Conservation (phyloP, 2,113 vertebrate species). For the Mixornis gularis region DNA sequence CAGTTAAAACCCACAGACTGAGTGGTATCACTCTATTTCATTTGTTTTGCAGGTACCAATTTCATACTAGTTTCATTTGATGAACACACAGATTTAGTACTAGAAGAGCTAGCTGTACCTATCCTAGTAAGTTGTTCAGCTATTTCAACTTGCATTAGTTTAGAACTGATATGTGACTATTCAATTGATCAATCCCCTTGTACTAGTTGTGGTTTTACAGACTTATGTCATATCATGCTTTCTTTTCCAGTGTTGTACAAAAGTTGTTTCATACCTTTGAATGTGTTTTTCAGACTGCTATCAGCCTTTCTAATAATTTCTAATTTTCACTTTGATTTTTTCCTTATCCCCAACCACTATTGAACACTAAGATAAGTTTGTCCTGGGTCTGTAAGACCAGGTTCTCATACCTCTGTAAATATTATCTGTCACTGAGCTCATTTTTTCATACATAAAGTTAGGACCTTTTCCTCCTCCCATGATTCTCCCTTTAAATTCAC, state of each 20-base stretch:
- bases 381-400: background rate
- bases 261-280: background rate
- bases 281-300: background rate
- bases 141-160: background rate
- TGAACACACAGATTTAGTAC: background rate
- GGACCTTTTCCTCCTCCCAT: background rate
- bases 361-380: background rate
- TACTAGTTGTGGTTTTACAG: background rate
- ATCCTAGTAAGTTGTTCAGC: background rate
- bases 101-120: background rate
- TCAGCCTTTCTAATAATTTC: background rate
- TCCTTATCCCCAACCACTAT: rapidly evolving
- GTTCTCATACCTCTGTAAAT: background rate
- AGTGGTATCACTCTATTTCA: background rate
- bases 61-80: background rate
- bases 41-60: background rate
- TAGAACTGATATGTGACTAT: background rate
- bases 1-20: background rate
- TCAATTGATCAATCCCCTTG: background rate
- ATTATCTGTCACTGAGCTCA: background rate
- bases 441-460: background rate
- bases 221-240: background rate
- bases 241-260: background rate
- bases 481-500: background rate
- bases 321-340: background rate